Percentiles rank a stretch among this genome's conserved stretches.
phyloP scores from a whole-genome alignment of 2,888 invertebrate genomes.

The Thumatha senex region DNA sequence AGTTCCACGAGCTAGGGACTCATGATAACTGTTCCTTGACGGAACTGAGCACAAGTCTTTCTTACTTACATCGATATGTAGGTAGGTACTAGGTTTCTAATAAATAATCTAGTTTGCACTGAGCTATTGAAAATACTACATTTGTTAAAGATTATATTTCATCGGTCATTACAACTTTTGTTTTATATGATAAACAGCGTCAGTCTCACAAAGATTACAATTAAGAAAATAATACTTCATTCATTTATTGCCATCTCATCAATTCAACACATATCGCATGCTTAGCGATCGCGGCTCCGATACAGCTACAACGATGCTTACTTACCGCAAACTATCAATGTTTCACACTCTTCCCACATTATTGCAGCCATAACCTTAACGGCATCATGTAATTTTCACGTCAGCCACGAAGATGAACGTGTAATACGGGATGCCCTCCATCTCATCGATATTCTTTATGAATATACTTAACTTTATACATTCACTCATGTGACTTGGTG shows the following conservation, averaged over 20 bases:
- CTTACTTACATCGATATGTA: too few species aligned
- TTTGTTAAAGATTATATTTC: too few species aligned
- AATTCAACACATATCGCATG: slow-evolving; percentile 34
- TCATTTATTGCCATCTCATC: neutral
- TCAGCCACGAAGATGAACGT: slow-evolving; percentile 36
- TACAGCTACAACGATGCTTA: slow-evolving; percentile 36
- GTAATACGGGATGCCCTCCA: slow-evolving; percentile 32
- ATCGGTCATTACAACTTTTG: too few species aligned
- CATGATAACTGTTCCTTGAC: too few species aligned
- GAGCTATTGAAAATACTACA: too few species aligned
- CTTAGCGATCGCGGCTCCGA: slow-evolving; percentile 32
- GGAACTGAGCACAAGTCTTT: too few species aligned
- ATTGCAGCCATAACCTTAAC: slow-evolving; percentile 58
- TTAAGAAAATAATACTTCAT: too few species aligned
- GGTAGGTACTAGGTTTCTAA: too few species aligned
- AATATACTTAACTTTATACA: slow-evolving; percentile 5
- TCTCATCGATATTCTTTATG: slow-evolving; percentile 33
- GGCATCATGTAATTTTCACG: slow-evolving; percentile 47
- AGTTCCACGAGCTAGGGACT: too few species aligned
- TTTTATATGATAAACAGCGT: too few species aligned
- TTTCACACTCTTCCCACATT: slow-evolving; percentile 71
- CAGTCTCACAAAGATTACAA: too few species aligned
- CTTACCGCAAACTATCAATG: slow-evolving; percentile 63
- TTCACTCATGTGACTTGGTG: neutral
- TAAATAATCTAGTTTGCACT: too few species aligned